Conservation (phyloP, 2,113 vertebrate genomes). For the Neolamprologus kungweensis region DNA sequence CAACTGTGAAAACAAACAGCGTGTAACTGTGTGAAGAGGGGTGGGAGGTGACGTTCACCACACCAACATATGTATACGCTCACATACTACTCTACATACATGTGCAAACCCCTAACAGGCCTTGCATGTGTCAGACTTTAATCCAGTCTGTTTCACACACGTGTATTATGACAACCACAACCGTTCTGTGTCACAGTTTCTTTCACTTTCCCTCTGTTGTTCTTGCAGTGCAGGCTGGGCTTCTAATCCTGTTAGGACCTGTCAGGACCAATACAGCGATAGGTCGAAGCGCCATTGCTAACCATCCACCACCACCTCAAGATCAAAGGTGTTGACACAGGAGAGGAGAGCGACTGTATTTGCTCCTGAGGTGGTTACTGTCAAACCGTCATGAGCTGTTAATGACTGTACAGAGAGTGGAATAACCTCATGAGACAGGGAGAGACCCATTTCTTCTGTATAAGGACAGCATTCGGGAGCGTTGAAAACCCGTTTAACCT, state of each 20-base stretch:
- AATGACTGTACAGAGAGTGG: not conserved
- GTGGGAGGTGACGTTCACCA: slow-evolving; percentile 23
- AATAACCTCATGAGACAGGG: not conserved
- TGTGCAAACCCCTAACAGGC: slow-evolving; percentile 10
- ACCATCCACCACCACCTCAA: not conserved
- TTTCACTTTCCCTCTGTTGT: slow-evolving; percentile 1
- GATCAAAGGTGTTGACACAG: slow-evolving; percentile 37
- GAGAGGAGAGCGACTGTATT: slow-evolving; percentile 9
- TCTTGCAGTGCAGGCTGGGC: slow-evolving; percentile 4
- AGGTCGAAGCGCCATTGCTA: slow-evolving; percentile 30
- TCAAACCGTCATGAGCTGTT: slow-evolving; percentile 3
- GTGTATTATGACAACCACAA: slow-evolving; percentile 40
- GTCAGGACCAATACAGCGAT: slow-evolving; percentile 53
- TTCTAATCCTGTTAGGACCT: slow-evolving; percentile 61
- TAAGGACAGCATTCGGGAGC: rapidly evolving
- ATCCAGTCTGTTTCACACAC: slow-evolving; percentile 8
- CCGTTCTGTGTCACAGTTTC: not conserved
- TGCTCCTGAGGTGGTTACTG: slow-evolving; percentile 34
- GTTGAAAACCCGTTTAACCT: not conserved
- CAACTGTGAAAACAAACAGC: slow-evolving; percentile 67
- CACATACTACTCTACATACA: not conserved
- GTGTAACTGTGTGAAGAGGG: slow-evolving; percentile 23
- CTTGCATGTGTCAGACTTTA: slow-evolving; percentile 14
- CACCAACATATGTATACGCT: not conserved
- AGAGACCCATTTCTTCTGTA: not conserved